Evolutionary conservation across 2,113 vertebrate species (phyloP).

Genomic region (Lepus europaeus): DNA sequence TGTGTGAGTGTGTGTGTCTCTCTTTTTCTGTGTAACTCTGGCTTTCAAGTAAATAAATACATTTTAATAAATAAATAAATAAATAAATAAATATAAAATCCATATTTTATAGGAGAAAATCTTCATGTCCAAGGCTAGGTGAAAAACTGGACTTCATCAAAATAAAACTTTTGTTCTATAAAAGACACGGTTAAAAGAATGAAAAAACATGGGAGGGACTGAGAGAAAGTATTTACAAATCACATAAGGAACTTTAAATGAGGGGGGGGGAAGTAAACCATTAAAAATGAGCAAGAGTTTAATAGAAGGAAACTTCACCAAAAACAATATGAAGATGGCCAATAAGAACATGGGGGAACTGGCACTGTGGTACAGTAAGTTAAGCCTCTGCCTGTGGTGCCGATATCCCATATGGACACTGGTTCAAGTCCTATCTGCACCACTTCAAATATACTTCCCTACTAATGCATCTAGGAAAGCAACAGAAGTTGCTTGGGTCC

Average conservation of each 20-base stretch:
- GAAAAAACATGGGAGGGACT: not conserved
- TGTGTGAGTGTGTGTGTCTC: no score
- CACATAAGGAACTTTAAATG: not conserved
- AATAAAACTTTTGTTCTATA: slow-evolving; percentile 23
- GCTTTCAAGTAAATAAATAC: no score
- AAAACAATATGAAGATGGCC: not conserved
- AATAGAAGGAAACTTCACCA: not conserved
- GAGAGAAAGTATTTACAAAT: slow-evolving; percentile 40
- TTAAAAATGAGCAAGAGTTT: not conserved
- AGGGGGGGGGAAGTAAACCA: not conserved
- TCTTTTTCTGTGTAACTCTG: no score
- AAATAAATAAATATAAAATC: not conserved
- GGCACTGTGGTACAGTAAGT: no score
- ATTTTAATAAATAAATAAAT: no score
- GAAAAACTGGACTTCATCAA: not conserved
- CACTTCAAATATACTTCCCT: no score
- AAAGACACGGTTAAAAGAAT: slow-evolving; percentile 28
- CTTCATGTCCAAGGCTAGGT: not conserved
- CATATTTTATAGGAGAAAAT: not conserved
- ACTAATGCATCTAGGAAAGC: no score
- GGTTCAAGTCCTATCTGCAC: no score
- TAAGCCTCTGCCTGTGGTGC: no score
- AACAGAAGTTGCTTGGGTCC: no score
- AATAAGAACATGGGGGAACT: not conserved
- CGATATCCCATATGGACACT: no score